These are phyloP conservation scores for Melanotaenia nigrans DNA, from an alignment of 2,797 vertebrate genomes.

Conservation along the genomic window DNA sequence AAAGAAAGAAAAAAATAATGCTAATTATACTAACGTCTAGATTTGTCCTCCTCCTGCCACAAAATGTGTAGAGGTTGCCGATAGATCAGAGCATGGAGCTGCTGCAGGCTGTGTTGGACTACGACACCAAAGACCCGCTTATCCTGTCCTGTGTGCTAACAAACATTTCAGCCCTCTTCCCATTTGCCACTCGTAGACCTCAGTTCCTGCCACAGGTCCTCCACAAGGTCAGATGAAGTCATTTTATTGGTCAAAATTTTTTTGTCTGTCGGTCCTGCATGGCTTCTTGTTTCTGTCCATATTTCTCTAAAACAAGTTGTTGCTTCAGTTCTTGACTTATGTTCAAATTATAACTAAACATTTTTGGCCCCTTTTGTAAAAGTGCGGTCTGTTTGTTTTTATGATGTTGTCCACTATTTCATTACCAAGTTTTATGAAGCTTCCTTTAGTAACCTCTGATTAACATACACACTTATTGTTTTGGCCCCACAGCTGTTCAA, in stretches of 20 bases:
- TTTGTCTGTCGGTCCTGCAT: neutral
- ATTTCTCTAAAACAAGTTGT: neutral
- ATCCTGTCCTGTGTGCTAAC: constrained; percentile 95
- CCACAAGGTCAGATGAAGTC: constrained; percentile 85
- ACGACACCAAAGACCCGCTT: constrained; percentile 92
- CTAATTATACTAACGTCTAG: neutral
- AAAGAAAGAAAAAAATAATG: neutral
- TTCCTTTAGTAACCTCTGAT: neutral
- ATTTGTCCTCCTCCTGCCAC: neutral
- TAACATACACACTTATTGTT: constrained; percentile 7
- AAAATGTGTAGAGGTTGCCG: constrained; percentile 84
- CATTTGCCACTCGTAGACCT: constrained; percentile 87
- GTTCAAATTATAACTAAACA: neutral
- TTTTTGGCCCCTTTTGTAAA: neutral
- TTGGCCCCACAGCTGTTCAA: constrained; percentile 86
- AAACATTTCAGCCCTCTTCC: constrained; percentile 92
- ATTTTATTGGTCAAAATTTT: neutral
- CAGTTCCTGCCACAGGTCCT: constrained; percentile 89
- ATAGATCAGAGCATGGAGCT: constrained; percentile 90
- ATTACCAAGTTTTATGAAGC: neutral
- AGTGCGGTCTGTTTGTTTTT: neutral
- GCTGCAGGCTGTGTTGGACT: constrained; percentile 89
- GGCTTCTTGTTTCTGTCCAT: neutral
- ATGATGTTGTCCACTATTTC: neutral
- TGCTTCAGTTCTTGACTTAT: neutral